Evolutionary conservation across 37 sponge, comb jelly and placozoan species (phyloP), one percentile per base, ranked within the genome.

Genomic region (Chondrilla cf. caribensis): DNA sequence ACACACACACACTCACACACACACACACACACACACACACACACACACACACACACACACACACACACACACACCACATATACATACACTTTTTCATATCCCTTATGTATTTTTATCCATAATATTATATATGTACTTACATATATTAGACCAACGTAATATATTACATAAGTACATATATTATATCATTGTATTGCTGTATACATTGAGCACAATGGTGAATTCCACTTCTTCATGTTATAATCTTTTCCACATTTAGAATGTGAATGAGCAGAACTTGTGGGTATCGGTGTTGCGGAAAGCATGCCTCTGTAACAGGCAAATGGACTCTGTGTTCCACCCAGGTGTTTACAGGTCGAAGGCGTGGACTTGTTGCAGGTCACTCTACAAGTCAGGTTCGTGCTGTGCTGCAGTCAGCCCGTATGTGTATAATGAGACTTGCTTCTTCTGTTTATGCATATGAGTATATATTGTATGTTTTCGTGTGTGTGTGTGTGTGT

Each of bases 251-350:
- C 24, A 22, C 38, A 80, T 57, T 38, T 40, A 96, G 93, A 89
- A 96, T 88, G 90, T 98, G 54, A 98, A 98, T 62, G 95, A 98
- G 47, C 91, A 91, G 89, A 90, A 90, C 32, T 75, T 83, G 54
- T 98, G 98, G 98, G 89, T 98, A 71, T 98, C 98, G 0, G 91
- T 90, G 28, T 86, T 98, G n/a, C 66, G 95, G 36, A 98, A 98
- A 86, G 91, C 92, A 4, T 98, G 98, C 75, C 88, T 92, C 54
- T 58, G 81, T 47, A 98, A 98, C 80, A 86, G 91, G 54, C 82
- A 91, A 43, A 93, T 89, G 89, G 60, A 64, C 55, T 83, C 88
- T 54, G 86, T 92, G 70, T 93, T 90, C 72, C 98, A 98, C 40
- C 95, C 98, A 38, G 98, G 98, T 22, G 82, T 86, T 47, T 93